A percentile compares a stretch with the other conserved stretches of the same genome.
phyloP scores from a whole-genome alignment of 2,797 vertebrate genomes.

The Oreortyx pictus region DNA sequence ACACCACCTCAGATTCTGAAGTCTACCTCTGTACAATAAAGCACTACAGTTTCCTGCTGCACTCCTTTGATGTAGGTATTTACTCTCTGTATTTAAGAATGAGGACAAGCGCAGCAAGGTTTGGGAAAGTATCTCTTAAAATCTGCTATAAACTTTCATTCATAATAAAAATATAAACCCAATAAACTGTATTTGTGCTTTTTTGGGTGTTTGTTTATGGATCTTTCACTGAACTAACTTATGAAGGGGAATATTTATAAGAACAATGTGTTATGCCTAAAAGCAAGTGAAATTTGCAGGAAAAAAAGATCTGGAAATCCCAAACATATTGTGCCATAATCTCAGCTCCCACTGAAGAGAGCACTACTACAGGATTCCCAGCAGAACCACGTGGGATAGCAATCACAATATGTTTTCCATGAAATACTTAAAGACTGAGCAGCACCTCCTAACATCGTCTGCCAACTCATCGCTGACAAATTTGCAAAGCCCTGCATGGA shows the following conservation, averaged over 20 bases:
- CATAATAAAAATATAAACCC: not conserved
- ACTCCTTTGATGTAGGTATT: not conserved
- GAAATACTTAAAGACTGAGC: not conserved
- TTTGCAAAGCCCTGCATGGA: not conserved
- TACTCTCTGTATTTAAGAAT: slow-evolving; percentile 4
- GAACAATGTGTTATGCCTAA: not conserved
- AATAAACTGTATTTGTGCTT: not conserved
- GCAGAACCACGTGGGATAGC: not conserved
- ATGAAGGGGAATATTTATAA: slow-evolving; percentile 1
- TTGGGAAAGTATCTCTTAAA: not conserved
- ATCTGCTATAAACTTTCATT: not conserved
- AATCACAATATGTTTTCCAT: fast-evolving
- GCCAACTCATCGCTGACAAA: not conserved
- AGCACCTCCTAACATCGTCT: not conserved
- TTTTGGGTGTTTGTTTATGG: slow-evolving; percentile 18
- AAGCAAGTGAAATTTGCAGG: slow-evolving; percentile 21
- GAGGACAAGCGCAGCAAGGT: slow-evolving; percentile 20
- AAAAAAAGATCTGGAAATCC: slow-evolving; percentile 15
- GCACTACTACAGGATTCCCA: not conserved
- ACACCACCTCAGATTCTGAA: slow-evolving; percentile 29
- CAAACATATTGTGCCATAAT: not conserved
- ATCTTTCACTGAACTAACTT: slow-evolving; percentile 3
- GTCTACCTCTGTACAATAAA: slow-evolving; percentile 44
- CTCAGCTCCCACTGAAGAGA: not conserved
- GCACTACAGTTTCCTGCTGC: not conserved